Base-by-base conservation (phyloP, 1,140 invertebrate genomes). In the Drosophila bocki region DNA sequence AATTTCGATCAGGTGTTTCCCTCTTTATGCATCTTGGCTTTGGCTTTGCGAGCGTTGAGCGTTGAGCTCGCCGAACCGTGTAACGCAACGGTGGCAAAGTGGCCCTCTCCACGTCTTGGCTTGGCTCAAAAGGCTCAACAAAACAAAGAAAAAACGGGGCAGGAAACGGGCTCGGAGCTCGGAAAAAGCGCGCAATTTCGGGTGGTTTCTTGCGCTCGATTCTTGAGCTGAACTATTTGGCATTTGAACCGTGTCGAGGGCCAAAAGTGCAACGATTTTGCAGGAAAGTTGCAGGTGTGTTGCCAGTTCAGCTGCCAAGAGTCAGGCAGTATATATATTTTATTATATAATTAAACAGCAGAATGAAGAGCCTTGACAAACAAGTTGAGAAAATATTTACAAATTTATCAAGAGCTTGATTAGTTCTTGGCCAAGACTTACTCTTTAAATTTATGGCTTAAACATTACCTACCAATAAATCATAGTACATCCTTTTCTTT, bases 1-100 rank as follows among this genome's bases (percentile, higher is more conserved):
- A 88, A 88, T 88, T 84, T 88, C 88, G 84, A 88, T 88, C 84
- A 88, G 84, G 84, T 88, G 84, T 88, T 90, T 87, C 53, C 53
- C 65, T 67, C 74, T 87, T 84, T 70, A 56, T 76, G 60, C 67
- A 67, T 74, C 59, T 67, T 80, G 84, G 80, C 83, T 88, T 88
- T 80, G 35, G 53, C 83, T 87, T 68, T 80, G 37, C 54, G 53
- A 59, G 77, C 69, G 85, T 78, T 87, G 65, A 87, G 83, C 83
- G 83, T 88, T 88, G 67, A 75, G 77, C 54, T 84, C 81, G 85
- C 6, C 85, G 80, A 84, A 90, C 80, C 84, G 84, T 87, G 82
- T 62, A 87, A 81, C 84, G 80, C 71, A 74, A 47, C 75, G 68
- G 51, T 57, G 41, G 58, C 68, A 8, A 54, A 54, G 51, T 50